Evolutionary conservation across 2,888 invertebrate species (phyloP).

Genomic region (Cordilura impudica): DNA sequence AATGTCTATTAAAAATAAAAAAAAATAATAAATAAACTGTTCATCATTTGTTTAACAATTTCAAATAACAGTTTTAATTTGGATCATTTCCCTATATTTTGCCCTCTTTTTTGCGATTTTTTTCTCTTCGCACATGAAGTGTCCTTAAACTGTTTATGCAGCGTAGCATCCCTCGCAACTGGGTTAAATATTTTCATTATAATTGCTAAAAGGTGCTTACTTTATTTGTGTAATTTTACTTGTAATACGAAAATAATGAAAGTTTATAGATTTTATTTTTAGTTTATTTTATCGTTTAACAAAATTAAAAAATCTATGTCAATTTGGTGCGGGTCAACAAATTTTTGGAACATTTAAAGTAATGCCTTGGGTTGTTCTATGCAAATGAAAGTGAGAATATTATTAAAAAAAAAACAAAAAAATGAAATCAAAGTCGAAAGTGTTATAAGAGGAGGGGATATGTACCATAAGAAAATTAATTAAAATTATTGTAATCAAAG

Average conservation of each 20-base stretch:
- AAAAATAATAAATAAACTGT: too few relatives aligned
- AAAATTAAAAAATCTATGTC: constrained; percentile 41
- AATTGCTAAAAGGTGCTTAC: constrained; percentile 11
- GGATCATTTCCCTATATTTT: neutral
- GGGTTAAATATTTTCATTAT: constrained; percentile 34
- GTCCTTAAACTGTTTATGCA: constrained; percentile 20
- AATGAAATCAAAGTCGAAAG: too few relatives aligned
- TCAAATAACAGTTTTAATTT: neutral
- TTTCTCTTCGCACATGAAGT: neutral
- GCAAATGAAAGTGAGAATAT: constrained; percentile 7
- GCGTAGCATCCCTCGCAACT: constrained; percentile 1
- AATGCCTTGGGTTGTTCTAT: neutral
- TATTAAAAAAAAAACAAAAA: too few relatives aligned
- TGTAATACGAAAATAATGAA: neutral
- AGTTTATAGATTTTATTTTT: neutral
- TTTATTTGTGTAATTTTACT: neutral
- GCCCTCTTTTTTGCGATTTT: neutral
- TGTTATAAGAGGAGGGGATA: too few relatives aligned
- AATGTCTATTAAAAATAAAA: constrained; percentile 39
- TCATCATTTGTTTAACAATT: constrained; percentile 20
- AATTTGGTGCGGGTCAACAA: constrained; percentile 48
- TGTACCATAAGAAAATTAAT: too few relatives aligned
- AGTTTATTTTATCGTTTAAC: too few relatives aligned
- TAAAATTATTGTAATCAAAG: too few relatives aligned
- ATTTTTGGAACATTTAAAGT: constrained; percentile 45